Base-by-base conservation (phyloP, 2,888 invertebrate species). In the Drosophila mulleri region DNA sequence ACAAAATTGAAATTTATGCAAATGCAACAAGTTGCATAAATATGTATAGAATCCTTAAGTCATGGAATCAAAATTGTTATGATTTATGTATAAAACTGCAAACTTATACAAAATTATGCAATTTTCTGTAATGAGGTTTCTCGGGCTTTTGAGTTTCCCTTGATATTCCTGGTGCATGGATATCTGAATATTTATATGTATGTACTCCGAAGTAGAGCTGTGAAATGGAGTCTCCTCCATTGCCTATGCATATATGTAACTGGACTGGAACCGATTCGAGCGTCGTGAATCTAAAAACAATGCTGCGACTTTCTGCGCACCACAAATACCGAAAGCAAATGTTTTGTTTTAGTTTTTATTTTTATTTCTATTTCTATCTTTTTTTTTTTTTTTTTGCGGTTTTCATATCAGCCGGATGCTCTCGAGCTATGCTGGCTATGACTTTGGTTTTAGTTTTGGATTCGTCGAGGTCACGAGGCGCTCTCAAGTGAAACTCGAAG, bases 391-490 rank as follows among this genome's bases (percentile, higher is more conserved):
- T 60, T 60, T 42, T 39, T 66, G 67, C 50, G 73, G 73, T 57
- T 63, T 70, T 47, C 71, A 70, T 70, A 70, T 70, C 69, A 76
- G 75, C 77, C 77, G 73, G 77, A 76, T 74, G 72, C 59, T 54
- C 52, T 54, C 60, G 29, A 39, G 47, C 54, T 56, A 18, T 63
- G 58, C 50, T 26, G 23, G 47, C 54, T 64, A 23, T 63, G 58
- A 53, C 26, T 57, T 58, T 63, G 47, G 57, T 7, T 50, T 52
- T 53, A 26, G 56, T 39, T 65, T 69, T 47, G 54, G 66, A 63
- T 54, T 57, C n/a, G 59, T 67, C 77, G 86, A 80, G 80, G 83
- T 80, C 80, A 83, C 80, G 75, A 66, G 82, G 67, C 82, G 67
- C 79, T 69, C 69, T 82, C 75, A 47, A 79, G 83, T 85, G 83